Evolutionary conservation across 2,113 vertebrate species (phyloP).

Genomic region (Rhinoderma darwinii): DNA sequence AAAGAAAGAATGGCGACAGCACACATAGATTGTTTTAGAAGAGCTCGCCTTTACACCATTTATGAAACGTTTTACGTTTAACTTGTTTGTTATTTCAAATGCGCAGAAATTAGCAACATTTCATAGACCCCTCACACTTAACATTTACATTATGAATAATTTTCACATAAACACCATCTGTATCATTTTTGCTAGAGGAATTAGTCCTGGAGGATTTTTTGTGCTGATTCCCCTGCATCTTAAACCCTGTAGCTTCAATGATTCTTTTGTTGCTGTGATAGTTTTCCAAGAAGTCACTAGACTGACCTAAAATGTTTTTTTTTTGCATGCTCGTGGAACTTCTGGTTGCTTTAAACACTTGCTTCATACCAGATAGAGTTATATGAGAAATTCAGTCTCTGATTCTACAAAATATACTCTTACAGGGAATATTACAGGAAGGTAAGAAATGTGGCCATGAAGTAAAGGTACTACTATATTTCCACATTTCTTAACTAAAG

Average conservation of each 20-base stretch:
- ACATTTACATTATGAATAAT: too few species aligned
- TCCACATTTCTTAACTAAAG: not conserved
- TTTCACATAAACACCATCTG: too few species aligned
- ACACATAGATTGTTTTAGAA: too few species aligned
- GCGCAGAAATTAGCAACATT: too few species aligned
- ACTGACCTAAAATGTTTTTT: not conserved
- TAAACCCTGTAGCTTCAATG: not conserved
- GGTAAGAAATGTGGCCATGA: not conserved
- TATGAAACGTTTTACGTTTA: too few species aligned
- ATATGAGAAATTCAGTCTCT: not conserved
- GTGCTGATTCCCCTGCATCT: not conserved
- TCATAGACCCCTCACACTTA: too few species aligned
- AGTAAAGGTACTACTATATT: not conserved
- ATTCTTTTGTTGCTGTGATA: not conserved
- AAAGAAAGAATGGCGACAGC: too few species aligned
- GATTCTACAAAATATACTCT: not conserved
- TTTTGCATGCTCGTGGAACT: not conserved
- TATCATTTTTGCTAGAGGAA: too few species aligned
- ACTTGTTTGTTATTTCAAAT: too few species aligned
- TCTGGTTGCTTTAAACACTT: not conserved
- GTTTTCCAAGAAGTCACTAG: constrained; percentile 7
- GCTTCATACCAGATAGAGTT: not conserved
- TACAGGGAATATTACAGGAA: not conserved
- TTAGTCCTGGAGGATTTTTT: not conserved
- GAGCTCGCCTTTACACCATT: too few species aligned